Conservation (phyloP, 2,113 vertebrate genomes). For the Zapus hudsonius region DNA sequence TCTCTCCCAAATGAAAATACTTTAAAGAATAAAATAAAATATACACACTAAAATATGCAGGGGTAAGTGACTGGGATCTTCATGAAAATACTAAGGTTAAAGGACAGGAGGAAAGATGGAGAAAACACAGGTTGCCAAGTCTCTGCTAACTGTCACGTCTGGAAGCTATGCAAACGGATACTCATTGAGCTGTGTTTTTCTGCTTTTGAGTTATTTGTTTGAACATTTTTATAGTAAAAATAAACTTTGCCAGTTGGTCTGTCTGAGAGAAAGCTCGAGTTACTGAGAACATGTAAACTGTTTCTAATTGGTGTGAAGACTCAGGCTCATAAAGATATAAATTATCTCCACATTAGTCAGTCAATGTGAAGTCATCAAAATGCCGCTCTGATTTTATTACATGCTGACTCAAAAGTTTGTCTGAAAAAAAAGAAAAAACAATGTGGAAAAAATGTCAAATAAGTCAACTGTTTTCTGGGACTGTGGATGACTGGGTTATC, state of each 20-base stretch:
- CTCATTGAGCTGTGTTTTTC: background rate
- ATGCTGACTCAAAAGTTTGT: background rate
- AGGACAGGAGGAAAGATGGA: background rate
- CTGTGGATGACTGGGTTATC: background rate
- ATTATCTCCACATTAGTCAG: background rate
- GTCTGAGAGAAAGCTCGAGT: background rate
- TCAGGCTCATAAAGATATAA: background rate
- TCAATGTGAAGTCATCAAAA: background rate
- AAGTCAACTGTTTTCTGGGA: background rate
- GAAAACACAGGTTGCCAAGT: background rate
- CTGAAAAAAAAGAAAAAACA: background rate
- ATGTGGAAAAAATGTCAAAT: background rate
- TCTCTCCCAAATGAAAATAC: too few species aligned
- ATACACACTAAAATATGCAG: too few species aligned
- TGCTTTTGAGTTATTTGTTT: background rate
- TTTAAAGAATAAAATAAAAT: too few species aligned
- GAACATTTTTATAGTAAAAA: conserved; percentile 31
- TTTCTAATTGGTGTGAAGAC: background rate
- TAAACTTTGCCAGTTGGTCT: background rate
- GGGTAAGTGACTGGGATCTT: background rate
- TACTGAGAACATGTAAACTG: background rate
- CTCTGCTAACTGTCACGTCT: background rate
- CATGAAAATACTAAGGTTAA: background rate
- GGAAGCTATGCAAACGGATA: background rate
- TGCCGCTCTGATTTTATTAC: background rate